phyloP scores from a whole-genome alignment of 2,797 vertebrate species.

The Malacoctenus gilli region DNA sequence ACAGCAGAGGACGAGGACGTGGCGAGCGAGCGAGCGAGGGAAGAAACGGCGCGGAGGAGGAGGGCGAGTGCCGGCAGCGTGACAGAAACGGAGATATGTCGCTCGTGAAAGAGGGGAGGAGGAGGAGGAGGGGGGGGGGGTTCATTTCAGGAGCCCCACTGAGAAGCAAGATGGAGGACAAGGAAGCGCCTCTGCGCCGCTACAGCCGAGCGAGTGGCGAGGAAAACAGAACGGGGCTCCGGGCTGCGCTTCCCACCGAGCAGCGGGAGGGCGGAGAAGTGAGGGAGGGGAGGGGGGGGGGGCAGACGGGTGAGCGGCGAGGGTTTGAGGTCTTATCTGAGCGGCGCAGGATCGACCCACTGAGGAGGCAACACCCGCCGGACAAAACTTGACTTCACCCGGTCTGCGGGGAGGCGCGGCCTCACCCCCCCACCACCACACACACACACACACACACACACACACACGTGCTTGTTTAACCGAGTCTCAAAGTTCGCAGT shows the following conservation, averaged over 20 bases:
- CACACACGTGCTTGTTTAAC: neutral
- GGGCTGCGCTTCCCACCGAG: slow-evolving; percentile 57
- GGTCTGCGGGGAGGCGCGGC: slow-evolving; percentile 32
- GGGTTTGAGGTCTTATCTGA: slow-evolving; percentile 60
- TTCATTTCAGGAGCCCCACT: slow-evolving; percentile 57
- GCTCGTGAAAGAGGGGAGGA: too few species aligned
- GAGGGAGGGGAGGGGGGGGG: slow-evolving; percentile 1
- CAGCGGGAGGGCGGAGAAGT: slow-evolving; percentile 32
- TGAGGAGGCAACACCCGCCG: slow-evolving; percentile 49
- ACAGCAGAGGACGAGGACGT: neutral
- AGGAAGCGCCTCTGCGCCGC: slow-evolving; percentile 50
- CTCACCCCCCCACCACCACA: slow-evolving; percentile 2
- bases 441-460: too few species aligned
- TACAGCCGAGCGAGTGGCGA: slow-evolving; percentile 45
- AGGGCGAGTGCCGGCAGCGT: slow-evolving; percentile 29
- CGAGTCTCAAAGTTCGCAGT: too few species aligned
- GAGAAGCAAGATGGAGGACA: slow-evolving; percentile 72
- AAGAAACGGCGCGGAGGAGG: slow-evolving; percentile 31
- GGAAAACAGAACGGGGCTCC: slow-evolving; percentile 59
- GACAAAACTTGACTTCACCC: slow-evolving; percentile 32
- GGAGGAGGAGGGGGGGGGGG: too few species aligned
- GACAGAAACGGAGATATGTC: slow-evolving; percentile 53
- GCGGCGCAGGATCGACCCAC: slow-evolving; percentile 43
- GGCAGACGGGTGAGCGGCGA: slow-evolving; percentile 12
- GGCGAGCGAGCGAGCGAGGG: slow-evolving; percentile 10